Conservation (phyloP, 2,888 invertebrate genomes). For the Myathropa florea region DNA sequence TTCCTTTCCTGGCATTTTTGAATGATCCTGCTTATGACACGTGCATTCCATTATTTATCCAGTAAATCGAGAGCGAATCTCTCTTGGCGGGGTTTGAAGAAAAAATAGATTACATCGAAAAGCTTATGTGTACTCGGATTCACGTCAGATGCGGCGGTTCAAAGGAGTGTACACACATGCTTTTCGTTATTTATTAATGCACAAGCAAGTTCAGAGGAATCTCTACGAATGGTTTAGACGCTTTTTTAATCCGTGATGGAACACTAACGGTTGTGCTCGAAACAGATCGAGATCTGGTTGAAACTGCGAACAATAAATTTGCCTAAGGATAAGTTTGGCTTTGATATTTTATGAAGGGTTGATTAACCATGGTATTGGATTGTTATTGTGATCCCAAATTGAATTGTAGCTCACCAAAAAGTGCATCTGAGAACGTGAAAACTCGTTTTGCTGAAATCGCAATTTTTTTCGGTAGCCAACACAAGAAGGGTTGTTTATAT, state of each 20-base stretch:
- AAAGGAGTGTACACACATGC: background rate
- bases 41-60: slow-evolving; percentile 22
- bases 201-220: background rate
- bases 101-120: background rate
- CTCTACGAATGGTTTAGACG: background rate
- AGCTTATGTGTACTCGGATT: background rate
- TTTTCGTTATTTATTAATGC: background rate
- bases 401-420: no score
- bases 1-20: slow-evolving; percentile 32
- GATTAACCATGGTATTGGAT: no score
- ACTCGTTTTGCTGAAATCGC: no score
- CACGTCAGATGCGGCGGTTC: background rate
- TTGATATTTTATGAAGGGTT: no score
- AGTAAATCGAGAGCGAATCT: slow-evolving; percentile 5
- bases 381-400: no score
- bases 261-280: background rate
- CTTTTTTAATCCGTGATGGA: slow-evolving; percentile 7
- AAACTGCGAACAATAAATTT: no score
- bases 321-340: no score
- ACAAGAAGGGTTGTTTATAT: no score
- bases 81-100: background rate
- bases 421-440: no score
- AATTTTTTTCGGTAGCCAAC: no score
- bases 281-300: background rate
- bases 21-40: slow-evolving; percentile 23